Evolutionary conservation across 2,797 vertebrate genomes (phyloP).

Genomic region (Graptemys geographica): DNA sequence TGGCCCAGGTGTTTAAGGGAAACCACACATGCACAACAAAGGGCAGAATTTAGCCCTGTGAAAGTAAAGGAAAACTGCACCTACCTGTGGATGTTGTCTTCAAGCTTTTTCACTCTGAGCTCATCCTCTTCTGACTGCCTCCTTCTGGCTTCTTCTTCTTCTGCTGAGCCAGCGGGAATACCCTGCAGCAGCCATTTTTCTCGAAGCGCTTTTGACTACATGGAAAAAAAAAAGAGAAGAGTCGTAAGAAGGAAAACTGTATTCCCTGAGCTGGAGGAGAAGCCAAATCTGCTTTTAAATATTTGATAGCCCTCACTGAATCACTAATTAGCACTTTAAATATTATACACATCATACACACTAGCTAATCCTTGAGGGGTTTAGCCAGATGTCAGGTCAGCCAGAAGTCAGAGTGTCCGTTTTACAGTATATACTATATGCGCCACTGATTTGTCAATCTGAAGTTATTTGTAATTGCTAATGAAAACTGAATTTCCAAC

Average conservation of each 20-base stretch:
- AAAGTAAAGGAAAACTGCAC: background rate
- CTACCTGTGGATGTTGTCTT: conserved; percentile 93
- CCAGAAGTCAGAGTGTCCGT: background rate
- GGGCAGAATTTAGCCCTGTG: background rate
- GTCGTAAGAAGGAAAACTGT: background rate
- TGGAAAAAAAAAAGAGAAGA: conserved; percentile 37
- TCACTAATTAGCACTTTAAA: conserved; percentile 4
- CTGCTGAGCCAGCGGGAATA: conserved; percentile 83
- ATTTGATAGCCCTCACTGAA: background rate
- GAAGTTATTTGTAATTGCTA: conserved; percentile 13
- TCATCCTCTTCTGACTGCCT: conserved; percentile 94
- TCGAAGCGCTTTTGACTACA: conserved; percentile 95
- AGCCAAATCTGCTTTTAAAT: conserved; percentile 26
- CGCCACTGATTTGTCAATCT: background rate
- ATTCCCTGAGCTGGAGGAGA: background rate
- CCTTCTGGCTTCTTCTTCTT: conserved; percentile 89
- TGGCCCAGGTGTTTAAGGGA: background rate
- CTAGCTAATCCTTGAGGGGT: background rate
- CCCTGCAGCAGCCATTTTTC: conserved; percentile 98
- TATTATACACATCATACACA: background rate
- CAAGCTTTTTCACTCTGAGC: conserved; percentile 90
- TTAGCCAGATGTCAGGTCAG: background rate
- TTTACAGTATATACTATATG: background rate
- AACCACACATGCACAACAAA: background rate
- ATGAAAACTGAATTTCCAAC: background rate